Conservation (phyloP, 2,113 vertebrate species). For the Myotis yumanensis region DNA sequence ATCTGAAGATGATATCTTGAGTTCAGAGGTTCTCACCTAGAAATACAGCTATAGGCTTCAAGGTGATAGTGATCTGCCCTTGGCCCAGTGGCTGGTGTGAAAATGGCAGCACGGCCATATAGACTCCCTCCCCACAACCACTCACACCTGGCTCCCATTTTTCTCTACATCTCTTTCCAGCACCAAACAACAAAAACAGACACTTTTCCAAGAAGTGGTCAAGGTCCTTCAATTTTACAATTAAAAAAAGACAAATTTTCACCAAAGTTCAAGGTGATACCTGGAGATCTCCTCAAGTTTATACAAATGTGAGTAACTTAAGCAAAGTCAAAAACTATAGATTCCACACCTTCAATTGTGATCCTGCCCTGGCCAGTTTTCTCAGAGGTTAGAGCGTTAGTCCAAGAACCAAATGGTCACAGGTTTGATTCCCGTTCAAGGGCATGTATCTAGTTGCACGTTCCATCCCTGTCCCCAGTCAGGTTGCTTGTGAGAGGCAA, state of each 20-base stretch:
- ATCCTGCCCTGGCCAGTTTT: too few species aligned
- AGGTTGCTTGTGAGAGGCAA: too few species aligned
- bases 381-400: too few species aligned
- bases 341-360: not conserved
- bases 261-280: not conserved
- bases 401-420: too few species aligned
- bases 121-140: not conserved
- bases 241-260: constrained; percentile 24
- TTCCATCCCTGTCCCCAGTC: too few species aligned
- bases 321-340: not conserved
- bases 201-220: not conserved
- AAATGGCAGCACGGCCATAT: not conserved
- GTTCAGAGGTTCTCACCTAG: not conserved
- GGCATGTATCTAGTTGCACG: too few species aligned
- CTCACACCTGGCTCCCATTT: not conserved
- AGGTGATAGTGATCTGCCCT: not conserved
- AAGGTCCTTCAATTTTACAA: not conserved
- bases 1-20: not conserved
- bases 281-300: not conserved
- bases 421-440: too few species aligned
- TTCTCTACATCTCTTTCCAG: not conserved
- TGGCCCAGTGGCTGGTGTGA: not conserved
- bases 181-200: not conserved
- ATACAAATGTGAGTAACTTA: not conserved
- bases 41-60: not conserved